These are phyloP conservation scores for Dilophus febrilis DNA, from an alignment of 2,888 invertebrate genomes.

Conservation along the genomic window DNA sequence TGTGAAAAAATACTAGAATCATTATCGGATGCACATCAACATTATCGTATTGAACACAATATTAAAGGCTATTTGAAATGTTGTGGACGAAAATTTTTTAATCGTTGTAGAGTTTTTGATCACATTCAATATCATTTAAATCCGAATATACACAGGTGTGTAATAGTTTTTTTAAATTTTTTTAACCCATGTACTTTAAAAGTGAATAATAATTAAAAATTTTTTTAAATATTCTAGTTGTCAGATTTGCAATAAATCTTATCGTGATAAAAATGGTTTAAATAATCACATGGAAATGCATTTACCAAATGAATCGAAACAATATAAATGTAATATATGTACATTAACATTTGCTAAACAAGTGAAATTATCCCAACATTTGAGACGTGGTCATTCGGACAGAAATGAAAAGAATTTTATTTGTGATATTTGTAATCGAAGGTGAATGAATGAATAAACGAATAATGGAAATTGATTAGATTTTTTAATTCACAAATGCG, in stretches of 20 bases:
- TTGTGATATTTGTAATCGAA: slow-evolving; percentile 24
- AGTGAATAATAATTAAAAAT: no score
- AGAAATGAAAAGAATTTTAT: slow-evolving; percentile 9
- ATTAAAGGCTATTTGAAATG: slow-evolving; percentile 23
- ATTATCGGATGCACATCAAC: slow-evolving; percentile 22
- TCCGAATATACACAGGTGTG: slow-evolving; percentile 28
- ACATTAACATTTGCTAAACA: no score
- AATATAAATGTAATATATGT: no score
- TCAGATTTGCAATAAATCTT: slow-evolving; percentile 9
- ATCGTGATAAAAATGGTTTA: slow-evolving; percentile 25
- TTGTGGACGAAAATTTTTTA: slow-evolving; percentile 26
- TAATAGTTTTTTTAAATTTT: no score
- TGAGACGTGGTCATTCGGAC: background rate
- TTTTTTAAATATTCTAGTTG: background rate
- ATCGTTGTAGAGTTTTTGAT: slow-evolving; percentile 23
- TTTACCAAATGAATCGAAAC: no score
- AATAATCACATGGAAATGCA: slow-evolving; percentile 17
- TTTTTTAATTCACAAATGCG: no score
- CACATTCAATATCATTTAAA: slow-evolving; percentile 26
- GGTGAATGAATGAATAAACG: no score
- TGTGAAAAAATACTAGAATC: slow-evolving; percentile 18
- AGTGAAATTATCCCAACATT: no score
- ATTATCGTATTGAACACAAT: slow-evolving; percentile 22
- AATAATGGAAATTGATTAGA: no score
- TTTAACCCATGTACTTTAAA: no score